Conservation (phyloP, 2,888 invertebrate species). For the Zygothrica quintamaculata region DNA sequence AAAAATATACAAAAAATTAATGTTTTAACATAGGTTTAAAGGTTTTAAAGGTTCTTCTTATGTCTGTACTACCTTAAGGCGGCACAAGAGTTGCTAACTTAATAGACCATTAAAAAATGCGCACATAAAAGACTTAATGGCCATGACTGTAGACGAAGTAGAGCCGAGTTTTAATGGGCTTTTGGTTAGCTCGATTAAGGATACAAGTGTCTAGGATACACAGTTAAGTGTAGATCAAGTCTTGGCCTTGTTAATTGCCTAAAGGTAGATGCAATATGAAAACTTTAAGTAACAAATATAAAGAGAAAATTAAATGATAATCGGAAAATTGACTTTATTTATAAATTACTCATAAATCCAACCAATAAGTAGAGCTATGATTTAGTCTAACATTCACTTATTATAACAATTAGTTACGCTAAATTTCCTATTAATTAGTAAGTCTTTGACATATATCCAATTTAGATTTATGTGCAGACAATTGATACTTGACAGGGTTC, state of each 20-base stretch:
- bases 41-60: constrained; percentile 18
- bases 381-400: constrained; percentile 43
- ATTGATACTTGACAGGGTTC: constrained; percentile 58
- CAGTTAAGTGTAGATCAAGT: constrained; percentile 32
- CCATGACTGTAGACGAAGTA: constrained; percentile 34
- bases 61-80: background rate
- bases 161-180: constrained; percentile 74
- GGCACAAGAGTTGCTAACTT: too few species aligned
- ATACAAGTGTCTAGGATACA: constrained; percentile 40
- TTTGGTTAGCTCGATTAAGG: constrained; percentile 75
- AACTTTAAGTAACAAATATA: too few species aligned
- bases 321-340: background rate
- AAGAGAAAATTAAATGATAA: constrained; percentile 1
- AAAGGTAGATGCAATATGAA: constrained; percentile 31
- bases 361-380: too few species aligned
- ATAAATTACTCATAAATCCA: constrained; percentile 64
- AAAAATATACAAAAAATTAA: constrained; percentile 68
- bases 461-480: constrained; percentile 67
- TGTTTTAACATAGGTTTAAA: constrained; percentile 71
- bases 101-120: constrained; percentile 75
- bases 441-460: constrained; percentile 49
- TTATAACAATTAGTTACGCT: constrained; percentile 69
- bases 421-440: constrained; percentile 72
- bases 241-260: constrained; percentile 54
- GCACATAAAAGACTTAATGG: constrained; percentile 84